These are phyloP conservation scores for Oreochromis spilurus DNA, from an alignment of 2,113 vertebrate genomes.

Conservation along the genomic window DNA sequence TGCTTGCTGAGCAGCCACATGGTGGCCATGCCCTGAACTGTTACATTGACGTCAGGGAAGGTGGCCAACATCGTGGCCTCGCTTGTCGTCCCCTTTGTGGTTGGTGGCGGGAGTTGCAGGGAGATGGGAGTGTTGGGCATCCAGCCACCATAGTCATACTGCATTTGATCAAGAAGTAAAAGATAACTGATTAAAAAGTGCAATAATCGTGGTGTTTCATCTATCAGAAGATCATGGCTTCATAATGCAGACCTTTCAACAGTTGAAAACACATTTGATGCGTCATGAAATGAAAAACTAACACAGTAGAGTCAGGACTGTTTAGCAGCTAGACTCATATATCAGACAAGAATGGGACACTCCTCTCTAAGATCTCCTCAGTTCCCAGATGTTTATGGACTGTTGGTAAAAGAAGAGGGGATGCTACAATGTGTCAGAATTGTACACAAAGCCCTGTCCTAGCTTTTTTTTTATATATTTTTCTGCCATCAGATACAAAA, in stretches of 20 bases:
- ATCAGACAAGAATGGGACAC: neutral
- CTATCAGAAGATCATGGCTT: neutral
- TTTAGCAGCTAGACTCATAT: neutral
- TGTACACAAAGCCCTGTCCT: neutral
- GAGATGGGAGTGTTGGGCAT: constrained; percentile 57
- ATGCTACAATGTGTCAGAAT: neutral
- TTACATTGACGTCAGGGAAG: constrained; percentile 16
- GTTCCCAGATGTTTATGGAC: neutral
- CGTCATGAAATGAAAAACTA: neutral
- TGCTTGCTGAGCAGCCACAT: constrained; percentile 42
- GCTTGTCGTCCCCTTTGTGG: constrained; percentile 34
- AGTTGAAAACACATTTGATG: neutral
- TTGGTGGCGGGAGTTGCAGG: constrained; percentile 52
- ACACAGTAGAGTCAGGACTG: neutral
- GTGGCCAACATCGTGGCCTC: constrained; percentile 31
- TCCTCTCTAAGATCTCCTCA: neutral
- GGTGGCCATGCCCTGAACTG: constrained; percentile 12
- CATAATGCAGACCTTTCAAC: neutral
- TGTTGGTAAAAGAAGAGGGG: neutral
- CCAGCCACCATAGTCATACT: constrained; percentile 61
- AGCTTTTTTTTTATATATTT: neutral
- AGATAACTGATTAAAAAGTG: neutral
- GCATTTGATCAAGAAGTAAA: neutral
- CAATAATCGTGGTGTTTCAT: neutral
- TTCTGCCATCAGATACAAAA: neutral